Percentiles rank a stretch among this genome's conserved stretches.
These are phyloP conservation scores for Hybognathus amarus DNA, from an alignment of 2,797 vertebrate genomes.

Conservation along the genomic window DNA sequence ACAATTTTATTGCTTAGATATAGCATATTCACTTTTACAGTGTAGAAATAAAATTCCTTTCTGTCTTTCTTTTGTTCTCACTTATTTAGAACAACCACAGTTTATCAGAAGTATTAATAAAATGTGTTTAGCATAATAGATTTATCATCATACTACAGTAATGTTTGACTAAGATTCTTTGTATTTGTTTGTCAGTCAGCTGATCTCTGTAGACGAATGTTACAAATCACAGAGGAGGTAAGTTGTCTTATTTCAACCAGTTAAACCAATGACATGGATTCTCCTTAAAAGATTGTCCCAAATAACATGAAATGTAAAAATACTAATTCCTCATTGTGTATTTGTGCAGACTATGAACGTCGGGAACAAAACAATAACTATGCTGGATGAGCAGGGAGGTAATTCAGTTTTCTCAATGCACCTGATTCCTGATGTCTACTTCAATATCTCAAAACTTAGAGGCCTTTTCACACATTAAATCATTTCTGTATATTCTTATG, in stretches of 20 bases:
- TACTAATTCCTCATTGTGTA: constrained; percentile 22
- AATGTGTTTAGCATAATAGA: background rate
- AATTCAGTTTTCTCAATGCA: constrained; percentile 56
- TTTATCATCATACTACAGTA: background rate
- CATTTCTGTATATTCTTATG: background rate
- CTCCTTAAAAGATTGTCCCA: background rate
- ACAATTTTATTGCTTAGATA: no score
- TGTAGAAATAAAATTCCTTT: background rate
- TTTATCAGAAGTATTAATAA: background rate
- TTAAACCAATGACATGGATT: background rate
- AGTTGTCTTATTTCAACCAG: constrained; percentile 62
- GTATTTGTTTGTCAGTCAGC: constrained; percentile 81
- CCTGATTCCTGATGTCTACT: background rate
- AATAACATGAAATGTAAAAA: background rate
- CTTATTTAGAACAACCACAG: background rate
- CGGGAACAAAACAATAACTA: constrained; percentile 87
- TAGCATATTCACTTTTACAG: no score
- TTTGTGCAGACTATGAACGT: constrained; percentile 83
- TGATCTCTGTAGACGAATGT: constrained; percentile 94
- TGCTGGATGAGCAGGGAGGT: constrained; percentile 95
- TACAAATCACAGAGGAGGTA: constrained; percentile 93
- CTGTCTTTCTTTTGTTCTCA: background rate
- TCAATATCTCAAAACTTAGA: constrained; percentile 11
- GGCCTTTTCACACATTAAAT: background rate
- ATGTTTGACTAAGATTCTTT: background rate